These are phyloP conservation scores for Erebia ligea DNA, from an alignment of 2,888 invertebrate species.

Conservation along the genomic window DNA sequence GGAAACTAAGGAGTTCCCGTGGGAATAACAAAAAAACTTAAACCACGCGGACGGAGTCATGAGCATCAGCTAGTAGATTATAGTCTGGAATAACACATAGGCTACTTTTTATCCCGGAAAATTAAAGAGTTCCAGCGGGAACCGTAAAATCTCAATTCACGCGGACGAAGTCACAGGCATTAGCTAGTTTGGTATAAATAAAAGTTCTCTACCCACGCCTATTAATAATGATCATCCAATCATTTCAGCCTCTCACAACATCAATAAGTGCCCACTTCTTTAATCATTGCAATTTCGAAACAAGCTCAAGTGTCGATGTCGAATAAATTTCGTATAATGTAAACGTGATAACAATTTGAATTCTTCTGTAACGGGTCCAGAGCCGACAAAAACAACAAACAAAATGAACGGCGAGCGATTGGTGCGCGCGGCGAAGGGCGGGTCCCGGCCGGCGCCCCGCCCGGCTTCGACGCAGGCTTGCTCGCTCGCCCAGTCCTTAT, in stretches of 20 bases:
- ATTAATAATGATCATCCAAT: conserved; percentile 54
- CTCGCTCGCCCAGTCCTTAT: conserved; percentile 81
- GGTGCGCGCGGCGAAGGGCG: conserved; percentile 60
- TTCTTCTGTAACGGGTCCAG: conserved; percentile 81
- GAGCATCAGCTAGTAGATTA: too few species aligned
- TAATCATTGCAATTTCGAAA: conserved; percentile 83
- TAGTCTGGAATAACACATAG: too few species aligned
- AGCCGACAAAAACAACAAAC: conserved; percentile 83
- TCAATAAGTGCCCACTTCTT: conserved; percentile 76
- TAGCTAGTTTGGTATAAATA: conserved; percentile 8
- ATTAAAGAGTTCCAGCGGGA: too few species aligned
- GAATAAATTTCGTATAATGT: conserved; percentile 83
- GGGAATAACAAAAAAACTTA: too few species aligned
- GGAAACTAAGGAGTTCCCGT: too few species aligned
- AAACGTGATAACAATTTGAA: conserved; percentile 84
- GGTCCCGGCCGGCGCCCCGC: conserved; percentile 58
- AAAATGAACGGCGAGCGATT: conserved; percentile 66
- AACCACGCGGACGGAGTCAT: too few species aligned
- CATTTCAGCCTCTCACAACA: conserved; percentile 51
- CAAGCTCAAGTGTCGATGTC: conserved; percentile 81
- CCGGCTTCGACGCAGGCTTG: conserved; percentile 73
- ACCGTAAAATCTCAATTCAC: too few species aligned
- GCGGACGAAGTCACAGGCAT: too few species aligned
- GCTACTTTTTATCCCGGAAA: too few species aligned
- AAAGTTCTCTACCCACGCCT: conserved; percentile 32